phyloP scores from a whole-genome alignment of 2,113 vertebrate genomes.

The Spermophilus dauricus region DNA sequence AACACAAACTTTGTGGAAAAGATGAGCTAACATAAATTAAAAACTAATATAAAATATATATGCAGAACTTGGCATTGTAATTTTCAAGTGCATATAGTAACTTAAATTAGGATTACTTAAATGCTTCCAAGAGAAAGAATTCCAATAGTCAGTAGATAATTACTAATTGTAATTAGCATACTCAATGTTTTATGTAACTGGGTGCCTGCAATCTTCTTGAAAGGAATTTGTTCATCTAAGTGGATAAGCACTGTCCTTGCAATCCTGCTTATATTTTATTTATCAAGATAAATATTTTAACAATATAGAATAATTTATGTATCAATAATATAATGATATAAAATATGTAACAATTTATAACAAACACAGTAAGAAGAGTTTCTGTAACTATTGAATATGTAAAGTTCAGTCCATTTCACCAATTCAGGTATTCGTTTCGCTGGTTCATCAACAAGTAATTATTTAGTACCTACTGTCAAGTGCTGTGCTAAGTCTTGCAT shows the following conservation, averaged over 20 bases:
- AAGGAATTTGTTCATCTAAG: not conserved
- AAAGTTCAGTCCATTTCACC: not conserved
- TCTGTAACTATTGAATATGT: not conserved
- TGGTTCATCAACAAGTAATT: not conserved
- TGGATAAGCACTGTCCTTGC: not conserved
- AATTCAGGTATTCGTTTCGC: not conserved
- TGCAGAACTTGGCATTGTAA: not conserved
- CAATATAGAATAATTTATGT: not conserved
- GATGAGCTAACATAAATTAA: not conserved
- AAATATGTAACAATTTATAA: not conserved
- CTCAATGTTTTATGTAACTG: constrained; percentile 49
- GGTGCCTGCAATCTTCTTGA: constrained; percentile 24
- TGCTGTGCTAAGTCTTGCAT: not conserved
- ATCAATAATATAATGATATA: not conserved
- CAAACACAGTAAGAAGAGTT: constrained; percentile 43
- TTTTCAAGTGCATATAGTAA: constrained; percentile 45
- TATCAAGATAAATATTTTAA: not conserved
- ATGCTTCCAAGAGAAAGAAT: constrained; percentile 57
- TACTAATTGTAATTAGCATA: constrained; percentile 45
- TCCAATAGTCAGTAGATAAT: constrained; percentile 28
- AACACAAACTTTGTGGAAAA: constrained; percentile 23
- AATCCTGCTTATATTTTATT: constrained; percentile 22
- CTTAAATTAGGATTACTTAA: constrained; percentile 43
- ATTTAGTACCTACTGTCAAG: not conserved
- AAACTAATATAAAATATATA: constrained; percentile 13